Conservation (phyloP, 53 echinoderm and acorn worm species). For the Holothuria scabra region DNA sequence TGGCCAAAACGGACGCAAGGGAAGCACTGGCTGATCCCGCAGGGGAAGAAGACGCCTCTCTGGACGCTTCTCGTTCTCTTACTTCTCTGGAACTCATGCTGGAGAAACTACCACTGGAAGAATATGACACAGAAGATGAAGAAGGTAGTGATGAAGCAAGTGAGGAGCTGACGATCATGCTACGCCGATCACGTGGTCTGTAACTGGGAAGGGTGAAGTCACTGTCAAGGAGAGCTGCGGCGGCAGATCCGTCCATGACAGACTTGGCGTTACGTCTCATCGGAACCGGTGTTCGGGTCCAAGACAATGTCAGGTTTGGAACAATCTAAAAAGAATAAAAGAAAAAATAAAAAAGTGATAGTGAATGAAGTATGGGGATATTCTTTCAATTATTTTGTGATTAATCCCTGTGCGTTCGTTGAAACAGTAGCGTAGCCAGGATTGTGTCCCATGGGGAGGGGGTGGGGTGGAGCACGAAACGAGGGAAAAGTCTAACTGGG, state of each 20-base stretch:
- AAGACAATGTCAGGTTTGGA: background rate
- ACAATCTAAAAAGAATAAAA: background rate
- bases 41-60: conserved; percentile 6
- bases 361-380: background rate
- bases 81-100: conserved; percentile 32
- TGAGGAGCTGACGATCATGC: conserved; percentile 37
- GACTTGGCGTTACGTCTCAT: conserved; percentile 52
- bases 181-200: conserved; percentile 49
- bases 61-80: background rate
- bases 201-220: conserved; percentile 39
- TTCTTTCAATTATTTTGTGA: background rate
- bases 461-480: too few relatives aligned
- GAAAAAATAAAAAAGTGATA: background rate
- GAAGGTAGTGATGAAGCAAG: conserved; percentile 44
- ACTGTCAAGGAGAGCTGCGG: conserved; percentile 49
- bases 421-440: too few relatives aligned
- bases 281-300: conserved; percentile 41
- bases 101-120: conserved; percentile 9
- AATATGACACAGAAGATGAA: background rate
- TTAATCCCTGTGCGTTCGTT: too few relatives aligned
- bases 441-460: too few relatives aligned
- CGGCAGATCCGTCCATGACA: conserved; percentile 24
- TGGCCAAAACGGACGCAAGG: conserved; percentile 55
- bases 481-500: too few relatives aligned
- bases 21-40: conserved; percentile 45